Evolutionary conservation across 2,797 vertebrate genomes (phyloP), one percentile per base, ranked within the genome.

Genomic region (Loris lydekkerianus): DNA sequence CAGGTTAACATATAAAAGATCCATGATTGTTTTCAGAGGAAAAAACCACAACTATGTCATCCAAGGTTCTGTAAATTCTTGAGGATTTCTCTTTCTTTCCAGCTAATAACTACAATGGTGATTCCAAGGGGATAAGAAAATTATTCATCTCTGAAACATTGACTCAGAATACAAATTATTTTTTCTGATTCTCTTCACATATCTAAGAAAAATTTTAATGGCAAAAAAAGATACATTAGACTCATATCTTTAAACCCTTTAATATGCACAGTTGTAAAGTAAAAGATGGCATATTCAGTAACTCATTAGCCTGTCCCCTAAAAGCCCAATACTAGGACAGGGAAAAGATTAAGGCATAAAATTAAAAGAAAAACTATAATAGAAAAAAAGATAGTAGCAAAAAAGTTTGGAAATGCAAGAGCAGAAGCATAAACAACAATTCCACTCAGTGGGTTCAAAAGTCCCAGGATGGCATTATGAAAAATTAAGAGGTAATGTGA

Each of bases 401-500:
- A 91, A 40, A 1, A 53, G 85, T 78, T 84, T 70, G 8, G 20
- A 89, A 94, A 81, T 46, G 15, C 3, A 58, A 40, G 3, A 73
- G 3, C 14, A 91, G 29, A 96, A 96, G 40, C 29, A 78, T 9
- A 14, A 83, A 43, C 34, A 23, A n/a, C 14, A 40, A 78, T 34
- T 85, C 11, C 11, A 85, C 31, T 92, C 73, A 69, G 29, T 40
- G 94, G 18, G 88, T 63, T 11, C 37, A 80, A 86, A 93, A n/a
- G 20, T 72, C 29, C 14, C 15, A 63, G 40, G 1, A 10, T 60
- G 34, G 23, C 58, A 40, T 1, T 56, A 15, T 60, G 29, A 77
- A 94, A 92, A 95, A 46, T 25, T 20, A 91, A 80, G 63, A 49
- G 5, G 3, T 25, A 94, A 17, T 8, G 29, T 31, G 31, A 34